Percentiles rank a stretch among this genome's conserved stretches.
These are phyloP conservation scores for Tricholauxania praeusta DNA, from an alignment of 2,888 invertebrate species.

Conservation along the genomic window DNA sequence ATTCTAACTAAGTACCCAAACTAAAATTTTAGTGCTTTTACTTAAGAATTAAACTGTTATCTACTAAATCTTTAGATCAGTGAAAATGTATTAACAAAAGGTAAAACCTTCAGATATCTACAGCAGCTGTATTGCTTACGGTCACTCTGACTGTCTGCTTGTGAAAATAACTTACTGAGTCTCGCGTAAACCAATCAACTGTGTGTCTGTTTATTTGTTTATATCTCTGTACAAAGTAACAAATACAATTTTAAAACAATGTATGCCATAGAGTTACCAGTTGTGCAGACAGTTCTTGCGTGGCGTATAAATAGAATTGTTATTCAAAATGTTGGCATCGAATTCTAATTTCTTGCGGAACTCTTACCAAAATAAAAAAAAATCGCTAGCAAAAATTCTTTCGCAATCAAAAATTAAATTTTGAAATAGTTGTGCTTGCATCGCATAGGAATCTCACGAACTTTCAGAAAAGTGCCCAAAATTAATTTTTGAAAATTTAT, in stretches of 20 bases:
- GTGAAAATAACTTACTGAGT: conserved; percentile 8
- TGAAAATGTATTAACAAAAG: background rate
- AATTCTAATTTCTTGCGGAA: too few species aligned
- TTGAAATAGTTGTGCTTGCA: too few species aligned
- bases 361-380: too few species aligned
- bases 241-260: conserved; percentile 17
- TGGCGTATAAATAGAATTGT: too few species aligned
- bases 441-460: too few species aligned
- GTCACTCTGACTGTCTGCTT: conserved; percentile 15
- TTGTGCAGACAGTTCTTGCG: too few species aligned
- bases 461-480: too few species aligned
- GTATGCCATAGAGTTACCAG: background rate
- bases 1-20: background rate
- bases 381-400: too few species aligned
- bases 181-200: background rate
- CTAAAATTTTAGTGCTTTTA: background rate
- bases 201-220: conserved; percentile 7
- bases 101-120: conserved; percentile 28
- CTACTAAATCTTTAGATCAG: conserved; percentile 20
- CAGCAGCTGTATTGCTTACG: conserved; percentile 25
- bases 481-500: too few species aligned
- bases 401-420: too few species aligned
- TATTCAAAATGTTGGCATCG: too few species aligned
- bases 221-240: background rate
- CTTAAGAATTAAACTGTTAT: conserved; percentile 1